Percentiles rank a stretch among this genome's conserved stretches.
Evolutionary conservation across 2,113 vertebrate genomes (phyloP).

Genomic region (Corythoichthys haematopterus): DNA sequence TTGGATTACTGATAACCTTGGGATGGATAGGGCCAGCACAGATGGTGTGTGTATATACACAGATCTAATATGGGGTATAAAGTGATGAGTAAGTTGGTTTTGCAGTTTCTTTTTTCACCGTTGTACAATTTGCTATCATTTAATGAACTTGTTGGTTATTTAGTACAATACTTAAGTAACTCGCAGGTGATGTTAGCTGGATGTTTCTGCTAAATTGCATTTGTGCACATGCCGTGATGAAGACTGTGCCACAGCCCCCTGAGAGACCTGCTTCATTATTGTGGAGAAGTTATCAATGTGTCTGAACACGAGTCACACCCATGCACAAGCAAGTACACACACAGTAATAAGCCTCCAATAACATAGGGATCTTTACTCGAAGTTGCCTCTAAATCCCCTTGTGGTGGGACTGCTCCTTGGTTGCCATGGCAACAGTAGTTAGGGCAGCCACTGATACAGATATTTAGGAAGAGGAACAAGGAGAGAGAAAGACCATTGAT

Average conservation of each 20-base stretch:
- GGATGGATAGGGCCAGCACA: slow-evolving; percentile 40
- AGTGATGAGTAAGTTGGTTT: not conserved
- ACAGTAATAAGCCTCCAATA: slow-evolving; percentile 59
- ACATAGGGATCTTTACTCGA: slow-evolving; percentile 57
- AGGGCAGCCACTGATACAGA: slow-evolving; percentile 45
- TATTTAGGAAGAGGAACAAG: slow-evolving; percentile 42
- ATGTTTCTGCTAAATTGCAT: slow-evolving; percentile 14
- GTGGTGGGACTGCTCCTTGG: slow-evolving; percentile 50
- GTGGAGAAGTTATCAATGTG: slow-evolving; percentile 23
- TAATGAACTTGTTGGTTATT: not conserved
- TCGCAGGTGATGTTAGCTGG: not conserved
- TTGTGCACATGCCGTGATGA: not conserved
- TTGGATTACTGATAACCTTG: slow-evolving; percentile 71
- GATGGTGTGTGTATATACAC: slow-evolving; percentile 20
- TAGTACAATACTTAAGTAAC: slow-evolving; percentile 11
- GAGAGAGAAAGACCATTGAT: slow-evolving; percentile 39
- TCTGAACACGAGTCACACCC: slow-evolving; percentile 32
- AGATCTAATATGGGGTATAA: not conserved
- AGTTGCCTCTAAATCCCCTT: slow-evolving; percentile 60
- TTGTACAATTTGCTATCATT: not conserved
- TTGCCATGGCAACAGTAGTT: slow-evolving; percentile 64
- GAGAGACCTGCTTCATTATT: slow-evolving; percentile 30
- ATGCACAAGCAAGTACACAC: slow-evolving; percentile 37
- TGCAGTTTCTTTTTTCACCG: not conserved
- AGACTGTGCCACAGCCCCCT: slow-evolving; percentile 5